Base-by-base conservation (phyloP, 92 coral and sea anemone genomes). In the Palythoa heliodiscus region DNA sequence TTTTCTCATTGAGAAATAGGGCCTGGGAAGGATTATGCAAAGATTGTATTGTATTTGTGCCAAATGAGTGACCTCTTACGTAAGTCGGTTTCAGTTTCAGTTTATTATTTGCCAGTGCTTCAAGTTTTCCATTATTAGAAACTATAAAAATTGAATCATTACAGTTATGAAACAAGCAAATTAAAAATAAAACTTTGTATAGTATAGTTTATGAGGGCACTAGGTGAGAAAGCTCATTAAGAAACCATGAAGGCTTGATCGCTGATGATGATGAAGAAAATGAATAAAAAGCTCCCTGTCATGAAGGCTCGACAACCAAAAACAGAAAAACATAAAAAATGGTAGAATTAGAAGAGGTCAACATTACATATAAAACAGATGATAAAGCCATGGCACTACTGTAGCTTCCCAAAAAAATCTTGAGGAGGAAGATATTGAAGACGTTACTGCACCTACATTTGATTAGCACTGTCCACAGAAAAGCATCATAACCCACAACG, bases 11-110 rank as follows among this genome's bases (percentile, higher is more conserved):
- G 11, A 76, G 82, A 60, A 43, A 68, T 91, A 91, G 61, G 91
- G 84, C 84, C 71, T 87, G 57, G 93, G 88, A 40, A 90, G 57
- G 93, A 90, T 78, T 90, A 90, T 75, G 87, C 75, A 72, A 87
- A 87, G 82, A 84, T 84, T 20, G 87, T 90, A 50, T 78, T 90
- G n/a, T 87, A 90, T 77, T 55, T 87, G 77, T 90, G 93, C 67
- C 39, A 78, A 63, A 73, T 86, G 76, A 87, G 83, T 16, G 93
- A 90, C 78, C 84, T 87, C 89, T 16, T 52, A 87, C 12, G 11
- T 64, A 11, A 73, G 52, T 57, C 75, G 48, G 82, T 29, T 29
- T 29, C 35, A 29, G 35, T 29, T 29, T n/a, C n/a, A n/a, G n/a
- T n/a, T n/a, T n/a, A n/a, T n/a, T n/a, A n/a, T n/a, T n/a, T n/a